These are phyloP conservation scores for Phenganax marumi DNA, from an alignment of 92 coral and sea anemone genomes.

Conservation along the genomic window DNA sequence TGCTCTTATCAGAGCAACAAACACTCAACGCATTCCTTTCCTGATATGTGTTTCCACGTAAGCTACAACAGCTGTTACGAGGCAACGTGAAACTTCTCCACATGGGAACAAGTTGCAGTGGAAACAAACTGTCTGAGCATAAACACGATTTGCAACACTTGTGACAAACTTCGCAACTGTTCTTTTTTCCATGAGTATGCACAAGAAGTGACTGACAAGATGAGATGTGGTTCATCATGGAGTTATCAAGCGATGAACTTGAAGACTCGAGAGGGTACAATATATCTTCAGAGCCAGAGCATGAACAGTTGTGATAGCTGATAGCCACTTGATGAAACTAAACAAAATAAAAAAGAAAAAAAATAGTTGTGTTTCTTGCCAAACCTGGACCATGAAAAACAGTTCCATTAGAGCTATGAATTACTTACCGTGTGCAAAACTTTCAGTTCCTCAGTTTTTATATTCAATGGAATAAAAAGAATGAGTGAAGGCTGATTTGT, in stretches of 20 bases:
- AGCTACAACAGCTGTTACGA: constrained; percentile 27
- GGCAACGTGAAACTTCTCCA: constrained; percentile 15
- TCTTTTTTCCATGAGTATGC: neutral
- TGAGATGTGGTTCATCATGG: constrained; percentile 6
- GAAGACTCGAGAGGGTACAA: neutral
- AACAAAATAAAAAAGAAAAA: neutral
- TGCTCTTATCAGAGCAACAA: constrained; percentile 11
- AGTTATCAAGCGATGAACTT: neutral
- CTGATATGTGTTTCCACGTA: constrained; percentile 25
- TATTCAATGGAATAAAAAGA: constrained; percentile 69
- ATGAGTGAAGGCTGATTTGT: constrained; percentile 77
- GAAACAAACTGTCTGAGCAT: constrained; percentile 23
- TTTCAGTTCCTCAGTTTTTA: constrained; percentile 33
- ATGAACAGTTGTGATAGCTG: constrained; percentile 71
- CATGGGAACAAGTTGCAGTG: constrained; percentile 15
- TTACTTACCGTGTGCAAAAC: constrained; percentile 58
- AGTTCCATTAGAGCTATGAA: neutral
- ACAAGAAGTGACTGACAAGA: constrained; percentile 34
- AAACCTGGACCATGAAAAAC: neutral
- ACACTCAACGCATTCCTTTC: constrained; percentile 22
- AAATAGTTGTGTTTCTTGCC: neutral
- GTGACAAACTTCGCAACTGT: constrained; percentile 35
- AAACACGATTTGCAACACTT: constrained; percentile 29
- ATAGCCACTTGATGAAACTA: constrained; percentile 67
- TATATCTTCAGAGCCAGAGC: constrained; percentile 15